Percentiles rank a stretch among this genome's conserved stretches.
Conservation (phyloP, 2,888 invertebrate genomes). For the Heteromurus nitidus region DNA sequence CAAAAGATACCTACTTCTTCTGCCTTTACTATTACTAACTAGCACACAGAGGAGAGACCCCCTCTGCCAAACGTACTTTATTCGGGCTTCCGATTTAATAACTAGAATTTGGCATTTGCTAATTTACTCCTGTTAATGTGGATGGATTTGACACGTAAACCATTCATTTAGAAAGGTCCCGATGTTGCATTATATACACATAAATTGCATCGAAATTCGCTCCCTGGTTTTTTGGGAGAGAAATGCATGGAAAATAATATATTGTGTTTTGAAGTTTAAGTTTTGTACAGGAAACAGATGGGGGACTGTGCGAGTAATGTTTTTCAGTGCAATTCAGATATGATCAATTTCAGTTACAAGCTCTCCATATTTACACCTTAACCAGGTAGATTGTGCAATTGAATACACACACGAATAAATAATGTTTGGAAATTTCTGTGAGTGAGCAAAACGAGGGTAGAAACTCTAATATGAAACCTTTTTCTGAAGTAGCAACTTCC, state of each 20-base stretch:
- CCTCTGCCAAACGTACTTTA: not conserved
- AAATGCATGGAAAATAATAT: no score
- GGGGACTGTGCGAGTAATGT: conserved; percentile 2
- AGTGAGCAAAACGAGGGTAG: no score
- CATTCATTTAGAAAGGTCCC: conserved; percentile 18
- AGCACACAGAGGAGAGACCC: not conserved
- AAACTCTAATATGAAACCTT: no score
- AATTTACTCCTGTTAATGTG: conserved; percentile 47
- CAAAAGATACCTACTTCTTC: not conserved
- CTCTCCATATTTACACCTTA: not conserved
- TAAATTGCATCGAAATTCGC: not conserved
- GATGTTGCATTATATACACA: not conserved
- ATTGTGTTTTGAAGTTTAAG: no score
- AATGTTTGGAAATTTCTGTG: no score
- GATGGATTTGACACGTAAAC: conserved; percentile 24
- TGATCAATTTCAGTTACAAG: no score
- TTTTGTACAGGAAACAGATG: conserved; percentile 42
- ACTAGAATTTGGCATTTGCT: conserved; percentile 42
- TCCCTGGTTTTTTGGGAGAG: no score
- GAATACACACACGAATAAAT: no score
- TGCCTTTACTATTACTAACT: no score
- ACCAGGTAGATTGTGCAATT: conserved; percentile 15
- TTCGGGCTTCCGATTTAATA: conserved; percentile 30
- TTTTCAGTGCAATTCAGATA: no score
- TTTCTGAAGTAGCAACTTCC: no score